Percentiles rank a stretch among this genome's conserved stretches.
These are phyloP conservation scores for Catonia carolina DNA, from an alignment of 2,888 invertebrate species.

Conservation along the genomic window DNA sequence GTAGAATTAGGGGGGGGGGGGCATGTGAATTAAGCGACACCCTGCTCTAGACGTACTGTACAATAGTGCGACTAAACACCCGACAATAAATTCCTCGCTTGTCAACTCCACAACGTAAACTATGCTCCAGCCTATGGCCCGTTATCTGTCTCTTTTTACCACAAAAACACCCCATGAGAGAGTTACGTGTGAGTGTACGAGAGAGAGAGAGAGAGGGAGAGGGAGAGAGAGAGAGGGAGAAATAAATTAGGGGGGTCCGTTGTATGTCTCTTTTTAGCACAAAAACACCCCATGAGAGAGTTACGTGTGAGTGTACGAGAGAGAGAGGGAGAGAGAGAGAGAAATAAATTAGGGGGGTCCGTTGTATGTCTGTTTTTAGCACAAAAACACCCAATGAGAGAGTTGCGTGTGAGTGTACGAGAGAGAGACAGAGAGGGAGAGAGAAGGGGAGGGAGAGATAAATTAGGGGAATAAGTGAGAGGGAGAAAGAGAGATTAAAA, in stretches of 20 bases:
- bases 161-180: too few relatives aligned
- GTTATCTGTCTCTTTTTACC: too few relatives aligned
- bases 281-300: neutral
- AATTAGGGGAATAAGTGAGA: neutral
- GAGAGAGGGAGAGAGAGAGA: neutral
- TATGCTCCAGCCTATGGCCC: too few relatives aligned
- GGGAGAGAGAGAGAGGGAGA: neutral
- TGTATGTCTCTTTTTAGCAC: neutral
- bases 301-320: neutral
- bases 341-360: neutral
- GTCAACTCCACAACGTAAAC: too few relatives aligned
- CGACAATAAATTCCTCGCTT: too few relatives aligned
- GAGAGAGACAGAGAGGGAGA: neutral
- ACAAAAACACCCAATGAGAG: neutral
- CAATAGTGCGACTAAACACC: too few relatives aligned
- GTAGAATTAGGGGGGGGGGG: too few relatives aligned
- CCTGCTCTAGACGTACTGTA: too few relatives aligned
- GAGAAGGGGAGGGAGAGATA: neutral
- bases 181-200: neutral
- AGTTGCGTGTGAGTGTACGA: neutral
- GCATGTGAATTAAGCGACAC: too few relatives aligned
- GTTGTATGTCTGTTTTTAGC: neutral
- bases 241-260: neutral
- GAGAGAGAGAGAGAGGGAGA: neutral
- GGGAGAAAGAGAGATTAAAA: neutral